Percentiles rank a stretch among this genome's conserved stretches.
phyloP scores from a whole-genome alignment of 2,888 invertebrate species.

The Chloroclysta siterata region DNA sequence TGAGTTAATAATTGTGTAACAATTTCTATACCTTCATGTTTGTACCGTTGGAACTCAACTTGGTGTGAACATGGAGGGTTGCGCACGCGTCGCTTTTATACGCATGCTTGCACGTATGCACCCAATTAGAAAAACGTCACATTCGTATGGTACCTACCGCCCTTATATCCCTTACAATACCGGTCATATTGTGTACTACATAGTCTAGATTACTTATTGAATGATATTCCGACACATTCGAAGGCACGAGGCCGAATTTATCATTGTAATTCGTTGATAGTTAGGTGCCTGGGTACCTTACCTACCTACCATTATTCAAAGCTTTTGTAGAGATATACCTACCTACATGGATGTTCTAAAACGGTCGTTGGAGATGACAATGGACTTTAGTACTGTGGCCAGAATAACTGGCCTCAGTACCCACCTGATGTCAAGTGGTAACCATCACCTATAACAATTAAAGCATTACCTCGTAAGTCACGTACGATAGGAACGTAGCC shows the following conservation, averaged over 20 bases:
- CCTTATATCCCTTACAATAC: slow-evolving; percentile 64
- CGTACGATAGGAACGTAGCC: too few species aligned
- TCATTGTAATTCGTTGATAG: slow-evolving; percentile 31
- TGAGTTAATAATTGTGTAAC: slow-evolving; percentile 15
- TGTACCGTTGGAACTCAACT: slow-evolving; percentile 59
- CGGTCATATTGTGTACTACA: slow-evolving; percentile 43
- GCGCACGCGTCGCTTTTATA: slow-evolving; percentile 68
- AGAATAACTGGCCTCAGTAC: too few species aligned
- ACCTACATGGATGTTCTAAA: slow-evolving; percentile 9
- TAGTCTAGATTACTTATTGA: slow-evolving; percentile 23
- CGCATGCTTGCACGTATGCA: slow-evolving; percentile 49
- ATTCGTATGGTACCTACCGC: slow-evolving; percentile 55
- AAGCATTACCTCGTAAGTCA: too few species aligned
- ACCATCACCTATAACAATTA: too few species aligned
- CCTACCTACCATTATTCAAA: slow-evolving; percentile 30
- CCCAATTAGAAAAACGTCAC: slow-evolving; percentile 64
- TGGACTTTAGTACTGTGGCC: neutral
- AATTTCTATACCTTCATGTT: slow-evolving; percentile 71
- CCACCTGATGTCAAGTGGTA: too few species aligned
- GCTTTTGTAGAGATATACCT: slow-evolving; percentile 5
- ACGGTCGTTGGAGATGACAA: slow-evolving; percentile 2
- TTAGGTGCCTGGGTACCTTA: neutral
- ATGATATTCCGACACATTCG: slow-evolving; percentile 29
- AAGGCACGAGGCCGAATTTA: slow-evolving; percentile 35
- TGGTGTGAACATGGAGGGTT: slow-evolving; percentile 68